Base-by-base conservation (phyloP, 2,888 invertebrate species). In the Sinopyrophorus schimmeli region DNA sequence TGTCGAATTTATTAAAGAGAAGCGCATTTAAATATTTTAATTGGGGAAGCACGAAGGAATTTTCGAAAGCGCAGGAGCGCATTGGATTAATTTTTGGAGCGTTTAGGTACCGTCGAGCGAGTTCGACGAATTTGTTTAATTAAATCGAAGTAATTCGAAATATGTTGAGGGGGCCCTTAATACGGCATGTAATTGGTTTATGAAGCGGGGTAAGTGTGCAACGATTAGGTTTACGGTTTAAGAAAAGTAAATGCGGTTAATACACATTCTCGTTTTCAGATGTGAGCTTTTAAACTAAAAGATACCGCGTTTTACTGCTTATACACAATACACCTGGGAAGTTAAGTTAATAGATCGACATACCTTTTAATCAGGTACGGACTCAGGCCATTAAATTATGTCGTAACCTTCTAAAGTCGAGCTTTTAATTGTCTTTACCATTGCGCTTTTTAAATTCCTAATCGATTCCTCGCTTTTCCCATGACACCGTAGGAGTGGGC, bases 141-240 rank as follows among this genome's bases (percentile, higher is more conserved):
- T n/a, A n/a, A n/a, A n/a, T n/a, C n/a, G n/a, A n/a, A n/a, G n/a
- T n/a, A n/a, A n/a, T n/a, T n/a, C n/a, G n/a, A n/a, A n/a, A n/a
- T 32, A 32, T 14, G 32, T 14, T 17, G 18, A n/a, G n/a, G n/a
- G n/a, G n/a, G n/a, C 40, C 55, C 59, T 60, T 60, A 63, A 61
- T 60, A 60, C 46, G 51, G 60, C 60, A 63, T 61, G 63, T 61
- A 63, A 63, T 63, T 59, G 61, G 61, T 59, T 58, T 61, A 60
- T 57, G 57, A 58, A 56, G 56, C 55, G 54, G 60, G 51, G 51
- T 54, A 58, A 60, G 57, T 59, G 59, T 55, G n/a, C n/a, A 57
- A 61, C 57, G 55, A 61, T 61, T 60, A 61, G 59, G 50, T 59
- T 59, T 54, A 55, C 57, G 54, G 55, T 53, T 47, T 46, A 49